Evolutionary conservation across 2,797 vertebrate species (phyloP), one percentile per base, ranked within the genome.

Genomic region (Xenentodon cancila): DNA sequence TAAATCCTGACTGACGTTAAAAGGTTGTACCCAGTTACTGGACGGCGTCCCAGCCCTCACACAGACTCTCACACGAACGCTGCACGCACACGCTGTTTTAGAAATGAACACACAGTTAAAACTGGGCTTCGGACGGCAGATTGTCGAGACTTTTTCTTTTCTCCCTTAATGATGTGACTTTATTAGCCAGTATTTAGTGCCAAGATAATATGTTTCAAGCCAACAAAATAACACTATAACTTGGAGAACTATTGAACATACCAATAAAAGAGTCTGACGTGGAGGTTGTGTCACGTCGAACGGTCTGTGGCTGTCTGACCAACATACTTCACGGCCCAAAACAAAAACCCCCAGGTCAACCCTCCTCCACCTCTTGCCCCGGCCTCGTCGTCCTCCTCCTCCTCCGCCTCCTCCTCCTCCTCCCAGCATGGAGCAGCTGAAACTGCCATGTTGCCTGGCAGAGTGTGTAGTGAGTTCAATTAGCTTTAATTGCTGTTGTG

Each of bases 1-100:
- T 77, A 73, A 66, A 79, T 62, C 58, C 16, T 68, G 86, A 86
- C 79, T 84, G 83, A 89, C 59, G 63, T 79, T 82, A 81, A 78
- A 84, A 73, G 71, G 73, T 73, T 84, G 81, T 66, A 62, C 62
- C 67, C 59, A 59, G 68, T 82, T 82, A 83, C 65, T 82, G 74
- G 53, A 80, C 54, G 56, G 17, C 43, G 47, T 86, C 60, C 67
- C 58, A 75, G 62, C 62, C 71, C 78, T 65, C 81, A 73, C 79
- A 74, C 78, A 79, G 4, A 21, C 64, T 48, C 59, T 34, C 57
- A 59, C 42, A 46, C 67, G 49, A 11, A 46, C 21, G 11, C 20
- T 22, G 12, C 25, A 25, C 40, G 21, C 58, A 58, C 34, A 69
- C 34, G 1, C 27, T 6, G 16, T 40, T 19, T 22, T 54, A 64